phyloP scores from a whole-genome alignment of 2,888 invertebrate species.

The Caenorhabditis sinica region DNA sequence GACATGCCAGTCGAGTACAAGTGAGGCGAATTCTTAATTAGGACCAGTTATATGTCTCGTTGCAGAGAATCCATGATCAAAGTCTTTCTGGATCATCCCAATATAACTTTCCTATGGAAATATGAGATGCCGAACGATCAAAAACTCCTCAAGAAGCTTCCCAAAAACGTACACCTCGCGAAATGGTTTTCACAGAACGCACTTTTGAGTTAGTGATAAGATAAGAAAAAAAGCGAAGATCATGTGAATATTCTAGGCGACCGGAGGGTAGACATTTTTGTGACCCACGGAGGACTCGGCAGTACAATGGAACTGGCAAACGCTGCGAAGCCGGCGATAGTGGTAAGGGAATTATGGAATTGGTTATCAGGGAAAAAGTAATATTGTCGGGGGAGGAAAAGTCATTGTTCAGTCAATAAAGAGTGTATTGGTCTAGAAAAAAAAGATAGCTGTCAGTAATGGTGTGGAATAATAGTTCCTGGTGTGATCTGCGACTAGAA shows the following conservation, averaged over 20 bases:
- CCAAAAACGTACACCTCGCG: slow-evolving; percentile 39
- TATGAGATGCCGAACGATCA: slow-evolving; percentile 48
- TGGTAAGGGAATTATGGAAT: slow-evolving; percentile 22
- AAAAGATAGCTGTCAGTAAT: too few species aligned
- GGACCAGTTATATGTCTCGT: background rate
- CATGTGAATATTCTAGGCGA: slow-evolving; percentile 40
- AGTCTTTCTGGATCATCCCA: slow-evolving; percentile 39
- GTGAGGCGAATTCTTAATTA: background rate
- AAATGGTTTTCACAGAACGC: slow-evolving; percentile 61
- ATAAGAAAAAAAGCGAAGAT: background rate
- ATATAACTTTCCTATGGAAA: slow-evolving; percentile 64
- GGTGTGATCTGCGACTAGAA: too few species aligned
- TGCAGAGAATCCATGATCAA: slow-evolving; percentile 42
- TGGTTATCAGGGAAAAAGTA: slow-evolving; percentile 14
- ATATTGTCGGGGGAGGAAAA: background rate
- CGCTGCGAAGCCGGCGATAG: slow-evolving; percentile 59
- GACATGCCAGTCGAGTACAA: slow-evolving; percentile 49
- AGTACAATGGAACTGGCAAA: slow-evolving; percentile 58
- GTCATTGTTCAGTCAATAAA: background rate
- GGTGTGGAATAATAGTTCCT: background rate
- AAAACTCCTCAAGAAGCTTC: slow-evolving; percentile 12
- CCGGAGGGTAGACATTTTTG: slow-evolving; percentile 48
- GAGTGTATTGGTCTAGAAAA: background rate
- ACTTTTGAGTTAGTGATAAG: slow-evolving; percentile 40
- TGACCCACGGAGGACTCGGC: slow-evolving; percentile 62